Conservation (phyloP, 1,140 invertebrate genomes). For the Diprion similis region DNA sequence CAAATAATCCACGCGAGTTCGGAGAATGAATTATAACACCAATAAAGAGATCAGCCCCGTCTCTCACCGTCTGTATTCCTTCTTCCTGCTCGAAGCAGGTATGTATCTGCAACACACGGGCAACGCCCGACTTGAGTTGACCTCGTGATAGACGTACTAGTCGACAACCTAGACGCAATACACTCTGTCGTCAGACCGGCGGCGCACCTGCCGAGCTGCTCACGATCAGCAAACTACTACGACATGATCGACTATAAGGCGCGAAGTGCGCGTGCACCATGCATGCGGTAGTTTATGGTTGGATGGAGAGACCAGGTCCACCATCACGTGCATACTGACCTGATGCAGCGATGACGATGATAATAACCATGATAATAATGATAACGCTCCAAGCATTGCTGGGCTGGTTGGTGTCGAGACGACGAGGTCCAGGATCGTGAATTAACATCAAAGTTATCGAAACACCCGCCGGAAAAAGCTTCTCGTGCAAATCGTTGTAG, state of each 20-base stretch:
- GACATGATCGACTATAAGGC: neutral
- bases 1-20: too few species aligned
- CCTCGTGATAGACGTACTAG: neutral
- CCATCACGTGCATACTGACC: neutral
- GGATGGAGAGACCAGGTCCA: neutral
- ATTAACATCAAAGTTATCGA: too few species aligned
- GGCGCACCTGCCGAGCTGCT: neutral
- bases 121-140: constrained; percentile 4
- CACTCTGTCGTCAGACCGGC: constrained; percentile 1
- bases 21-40: too few species aligned
- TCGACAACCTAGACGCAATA: neutral
- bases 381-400: neutral
- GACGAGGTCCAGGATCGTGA: neutral
- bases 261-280: neutral
- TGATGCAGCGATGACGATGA: neutral
- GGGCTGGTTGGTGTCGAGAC: neutral
- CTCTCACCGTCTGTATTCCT: too few species aligned
- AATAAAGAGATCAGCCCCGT: too few species aligned
- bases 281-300: neutral
- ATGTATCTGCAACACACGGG: too few species aligned
- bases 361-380: neutral
- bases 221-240: neutral
- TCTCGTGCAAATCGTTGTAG: too few species aligned
- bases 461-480: too few species aligned
- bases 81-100: too few species aligned